These are phyloP conservation scores for Perca flavescens DNA, from an alignment of 2,113 vertebrate genomes.

Conservation along the genomic window DNA sequence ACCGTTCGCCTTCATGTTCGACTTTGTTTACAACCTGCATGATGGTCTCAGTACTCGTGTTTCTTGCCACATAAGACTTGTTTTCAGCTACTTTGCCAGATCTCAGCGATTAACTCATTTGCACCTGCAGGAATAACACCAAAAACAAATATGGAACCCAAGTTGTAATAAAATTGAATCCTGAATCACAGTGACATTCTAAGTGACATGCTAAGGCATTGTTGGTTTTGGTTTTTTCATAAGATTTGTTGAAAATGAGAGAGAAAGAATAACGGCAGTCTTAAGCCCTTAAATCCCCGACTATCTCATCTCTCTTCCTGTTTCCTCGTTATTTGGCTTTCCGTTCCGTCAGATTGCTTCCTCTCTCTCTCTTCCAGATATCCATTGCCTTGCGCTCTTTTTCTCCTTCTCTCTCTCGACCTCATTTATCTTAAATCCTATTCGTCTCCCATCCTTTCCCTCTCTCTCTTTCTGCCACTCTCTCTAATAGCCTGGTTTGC, in stretches of 20 bases:
- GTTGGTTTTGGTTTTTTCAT: conserved; percentile 9
- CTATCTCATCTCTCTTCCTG: conserved; percentile 20
- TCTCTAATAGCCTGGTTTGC: conserved; percentile 53
- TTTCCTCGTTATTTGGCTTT: conserved; percentile 39
- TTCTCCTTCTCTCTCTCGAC: conserved; percentile 47
- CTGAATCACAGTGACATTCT: background rate
- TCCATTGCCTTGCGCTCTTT: conserved; percentile 15
- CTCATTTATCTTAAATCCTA: conserved; percentile 62
- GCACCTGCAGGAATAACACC: background rate
- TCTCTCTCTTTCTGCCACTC: conserved; percentile 38
- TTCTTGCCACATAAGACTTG: too few relatives aligned
- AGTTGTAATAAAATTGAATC: background rate
- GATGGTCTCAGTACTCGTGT: too few relatives aligned
- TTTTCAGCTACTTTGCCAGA: background rate
- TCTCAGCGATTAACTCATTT: background rate
- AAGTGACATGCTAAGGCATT: background rate
- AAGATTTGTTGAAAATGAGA: conserved; percentile 29
- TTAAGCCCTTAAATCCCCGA: conserved; percentile 11
- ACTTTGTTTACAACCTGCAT: too few relatives aligned
- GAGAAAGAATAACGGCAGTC: conserved; percentile 15
- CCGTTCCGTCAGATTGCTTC: conserved; percentile 29
- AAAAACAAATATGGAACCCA: background rate
- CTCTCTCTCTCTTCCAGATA: conserved; percentile 26
- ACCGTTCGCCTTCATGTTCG: background rate
- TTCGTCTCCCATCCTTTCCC: conserved; percentile 29